Base-by-base conservation (phyloP, 2,113 vertebrate species). In the Halichoerus grypus region DNA sequence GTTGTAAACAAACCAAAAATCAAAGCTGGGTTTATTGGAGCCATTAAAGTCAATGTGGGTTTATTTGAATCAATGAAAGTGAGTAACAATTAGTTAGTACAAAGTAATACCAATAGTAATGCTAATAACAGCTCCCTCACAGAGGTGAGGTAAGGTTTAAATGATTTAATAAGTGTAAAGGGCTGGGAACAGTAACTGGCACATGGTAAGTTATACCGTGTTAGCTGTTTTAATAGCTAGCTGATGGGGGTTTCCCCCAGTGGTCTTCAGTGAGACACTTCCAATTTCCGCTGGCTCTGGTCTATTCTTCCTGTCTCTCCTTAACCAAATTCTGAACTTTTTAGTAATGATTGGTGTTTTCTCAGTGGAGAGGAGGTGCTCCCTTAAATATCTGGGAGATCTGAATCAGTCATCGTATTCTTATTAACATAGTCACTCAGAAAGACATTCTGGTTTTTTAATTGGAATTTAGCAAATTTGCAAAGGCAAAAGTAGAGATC, bases 341-440 rank as follows among this genome's bases (percentile, higher is more conserved):
- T 71, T 13, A 39, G 33, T 82, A 63, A 83, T 55, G 69, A 55
- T 21, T 84, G 53, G 15, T 36, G 24, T 19, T 95, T 82, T 94
- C 72, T 94, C 28, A 26, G 10, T 51, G 31, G 22, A 71, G 36
- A 65, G 24, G 11, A 51, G 14, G 46, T 10, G 10, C n/a, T 83
- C 6, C 59, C 51, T 77, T 65, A 31, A 84, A 71, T 42, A 90
- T 63, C 14, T 67, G 59, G 74, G 55, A 71, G 21, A 21, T 59
- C n/a, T n/a, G 92, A 97, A 95, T 97, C 72, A 86, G 28, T 46
- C 24, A 67, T 36, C 10, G 59, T 77, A 39, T 84, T 49, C 67
- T 97, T 97, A 94, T 97, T 98, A 97, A 90, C 91, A 85, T 1
- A 55, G 33, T 89, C 87, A 94, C 95, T 92, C 79, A 97, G 88